Conservation (phyloP, 2,888 invertebrate genomes). For the Sisyra terminalis region DNA sequence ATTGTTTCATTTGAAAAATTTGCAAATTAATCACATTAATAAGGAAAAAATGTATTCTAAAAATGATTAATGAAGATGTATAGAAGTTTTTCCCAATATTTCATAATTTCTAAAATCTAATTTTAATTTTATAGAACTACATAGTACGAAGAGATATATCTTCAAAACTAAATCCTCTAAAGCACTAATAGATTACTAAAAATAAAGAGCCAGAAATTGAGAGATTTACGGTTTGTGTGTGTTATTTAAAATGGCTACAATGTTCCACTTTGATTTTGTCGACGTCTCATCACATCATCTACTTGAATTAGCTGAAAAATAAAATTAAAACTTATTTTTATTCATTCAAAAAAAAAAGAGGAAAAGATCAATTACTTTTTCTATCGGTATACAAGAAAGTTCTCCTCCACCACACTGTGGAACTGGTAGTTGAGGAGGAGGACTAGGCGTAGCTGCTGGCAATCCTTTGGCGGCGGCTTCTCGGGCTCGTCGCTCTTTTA, state of each 20-base stretch:
- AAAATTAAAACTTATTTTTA: slow-evolving; percentile 7
- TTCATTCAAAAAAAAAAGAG: not conserved
- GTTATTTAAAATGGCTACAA: slow-evolving; percentile 18
- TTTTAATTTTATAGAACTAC: too few relatives aligned
- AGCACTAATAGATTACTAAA: too few relatives aligned
- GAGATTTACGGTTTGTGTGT: not conserved
- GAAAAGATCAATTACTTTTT: slow-evolving; percentile 33
- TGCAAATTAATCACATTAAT: too few relatives aligned
- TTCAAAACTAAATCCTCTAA: too few relatives aligned
- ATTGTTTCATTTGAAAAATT: too few relatives aligned
- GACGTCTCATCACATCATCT: slow-evolving; percentile 37
- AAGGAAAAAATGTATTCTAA: too few relatives aligned
- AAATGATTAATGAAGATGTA: too few relatives aligned
- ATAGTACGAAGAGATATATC: too few relatives aligned
- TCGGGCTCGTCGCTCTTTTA: slow-evolving; percentile 59
- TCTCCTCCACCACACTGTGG: slow-evolving; percentile 65
- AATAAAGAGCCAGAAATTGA: too few relatives aligned
- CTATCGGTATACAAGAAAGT: slow-evolving; percentile 69
- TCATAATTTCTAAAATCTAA: too few relatives aligned
- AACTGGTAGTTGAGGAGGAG: slow-evolving; percentile 28
- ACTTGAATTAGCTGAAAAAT: slow-evolving; percentile 46
- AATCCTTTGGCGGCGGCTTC: slow-evolving; percentile 56
- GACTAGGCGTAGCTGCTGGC: slow-evolving; percentile 26
- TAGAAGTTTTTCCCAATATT: too few relatives aligned
- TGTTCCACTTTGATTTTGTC: slow-evolving; percentile 19